phyloP scores from a whole-genome alignment of 2,797 vertebrate species.

The Neomorphus geoffroyi region DNA sequence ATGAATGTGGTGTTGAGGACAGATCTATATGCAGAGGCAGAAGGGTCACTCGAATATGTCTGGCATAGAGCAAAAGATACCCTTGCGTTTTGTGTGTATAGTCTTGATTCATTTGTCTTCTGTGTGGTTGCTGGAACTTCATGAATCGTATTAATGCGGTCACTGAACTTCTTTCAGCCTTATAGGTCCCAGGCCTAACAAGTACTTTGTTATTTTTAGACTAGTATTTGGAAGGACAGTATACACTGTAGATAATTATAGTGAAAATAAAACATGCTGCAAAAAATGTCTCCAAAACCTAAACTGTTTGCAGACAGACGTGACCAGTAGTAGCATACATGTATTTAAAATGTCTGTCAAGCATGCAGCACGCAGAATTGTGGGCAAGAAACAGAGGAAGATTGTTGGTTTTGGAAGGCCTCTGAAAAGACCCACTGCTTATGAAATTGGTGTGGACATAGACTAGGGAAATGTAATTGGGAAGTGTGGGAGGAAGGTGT shows the following conservation, averaged over 20 bases:
- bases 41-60: background rate
- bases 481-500: background rate
- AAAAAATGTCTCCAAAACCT: conserved; percentile 50
- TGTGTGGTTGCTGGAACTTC: conserved; percentile 38
- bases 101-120: background rate
- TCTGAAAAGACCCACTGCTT: conserved; percentile 9
- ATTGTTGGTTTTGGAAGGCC: conserved; percentile 17
- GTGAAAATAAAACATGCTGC: conserved; percentile 48
- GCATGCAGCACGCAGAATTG: background rate
- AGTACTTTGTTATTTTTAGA: conserved; percentile 68
- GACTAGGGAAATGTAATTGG: background rate
- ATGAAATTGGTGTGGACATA: background rate
- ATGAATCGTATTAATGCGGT: conserved; percentile 40
- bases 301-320: conserved; percentile 52
- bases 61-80: background rate
- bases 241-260: conserved; percentile 65
- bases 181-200: conserved; percentile 49
- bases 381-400: conserved; percentile 19
- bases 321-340: conserved; percentile 43
- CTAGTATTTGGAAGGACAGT: conserved; percentile 67
- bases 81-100: background rate
- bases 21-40: conserved; percentile 1
- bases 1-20: background rate
- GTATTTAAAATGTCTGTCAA: conserved; percentile 8
- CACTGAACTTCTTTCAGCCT: conserved; percentile 47